Evolutionary conservation across 2,888 invertebrate genomes (phyloP), one percentile per base, ranked within the genome.

Genomic region (Plagodis pulveraria): DNA sequence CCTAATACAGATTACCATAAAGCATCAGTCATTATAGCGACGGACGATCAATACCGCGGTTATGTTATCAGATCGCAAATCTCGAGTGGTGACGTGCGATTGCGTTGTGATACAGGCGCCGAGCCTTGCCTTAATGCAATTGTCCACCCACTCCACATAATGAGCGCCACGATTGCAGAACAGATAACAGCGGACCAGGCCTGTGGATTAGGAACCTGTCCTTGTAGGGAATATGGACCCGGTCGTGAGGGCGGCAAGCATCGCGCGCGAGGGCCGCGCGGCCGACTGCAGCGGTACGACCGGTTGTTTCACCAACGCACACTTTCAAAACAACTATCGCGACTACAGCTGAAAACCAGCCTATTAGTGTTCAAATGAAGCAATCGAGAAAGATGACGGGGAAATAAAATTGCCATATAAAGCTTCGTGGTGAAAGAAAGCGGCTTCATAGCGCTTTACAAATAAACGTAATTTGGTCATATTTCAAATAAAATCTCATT

Each of bases 301-400:
- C 51, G 44, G 51, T 44, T 35, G 35, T 12, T 55, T 35, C 47
- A 50, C 50, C n/a, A 43, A n/a, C 9, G 33, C 41, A 40, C 34
- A 46, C 61, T 67, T 67, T 63, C 62, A 54, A 64, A 67, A 64
- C 62, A 56, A 62, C 56, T 61, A 58, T 63, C 59, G 50, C 50
- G 43, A 55, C 59, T 50, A 51, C 53, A 55, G 53, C 61, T 51
- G 42, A 52, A 53, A 38, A 35, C 45, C 43, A 12, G 34, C 46
- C 56, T 49, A 34, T 33, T 44, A 9, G 42, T 42, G 4, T 22
- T 22, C 22, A 22, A 22, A 22, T 4, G 2, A 22, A 22, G 22
- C 22, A 22, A 2, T 22, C 22, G 4, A 22, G 22, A 22, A 22
- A 22, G 22, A 22, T 2, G 4, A 22, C 22, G 2, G 22, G 22